phyloP scores from a whole-genome alignment of 2,888 invertebrate genomes.

The Apodemia hepburni region DNA sequence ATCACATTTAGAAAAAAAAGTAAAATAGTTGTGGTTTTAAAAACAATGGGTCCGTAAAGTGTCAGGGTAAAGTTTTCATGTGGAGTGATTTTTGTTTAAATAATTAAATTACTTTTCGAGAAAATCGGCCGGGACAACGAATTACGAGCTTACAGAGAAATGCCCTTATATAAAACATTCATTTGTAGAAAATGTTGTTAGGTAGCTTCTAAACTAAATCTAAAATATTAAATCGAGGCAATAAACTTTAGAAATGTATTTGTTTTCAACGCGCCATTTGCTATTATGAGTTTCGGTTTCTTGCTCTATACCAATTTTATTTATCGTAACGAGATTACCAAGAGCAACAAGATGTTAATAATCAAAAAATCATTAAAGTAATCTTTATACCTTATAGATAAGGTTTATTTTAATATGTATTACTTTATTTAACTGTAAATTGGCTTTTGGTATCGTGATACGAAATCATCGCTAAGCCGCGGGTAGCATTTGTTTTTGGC shows the following conservation, averaged over 20 bases:
- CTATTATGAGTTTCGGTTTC: conserved; percentile 52
- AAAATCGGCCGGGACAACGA: too few relatives aligned
- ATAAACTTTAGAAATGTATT: conserved; percentile 57
- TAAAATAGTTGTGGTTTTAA: too few relatives aligned
- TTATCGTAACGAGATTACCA: conserved; percentile 42
- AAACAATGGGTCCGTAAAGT: too few relatives aligned
- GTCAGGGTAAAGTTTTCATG: too few relatives aligned
- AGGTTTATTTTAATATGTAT: neutral
- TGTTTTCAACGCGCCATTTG: conserved; percentile 59
- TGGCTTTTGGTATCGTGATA: conserved; percentile 30
- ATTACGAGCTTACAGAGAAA: too few relatives aligned
- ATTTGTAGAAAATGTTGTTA: too few relatives aligned
- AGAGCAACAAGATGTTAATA: neutral
- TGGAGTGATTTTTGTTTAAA: too few relatives aligned
- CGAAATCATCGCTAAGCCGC: conserved; percentile 47
- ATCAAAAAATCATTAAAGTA: conserved; percentile 2
- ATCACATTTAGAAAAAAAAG: too few relatives aligned
- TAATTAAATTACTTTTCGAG: too few relatives aligned
- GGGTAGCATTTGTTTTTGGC: conserved; percentile 51
- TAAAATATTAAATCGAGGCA: conserved; percentile 17
- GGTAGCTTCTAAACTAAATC: neutral
- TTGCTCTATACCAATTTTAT: conserved; percentile 44
- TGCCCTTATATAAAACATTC: too few relatives aligned
- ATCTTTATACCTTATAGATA: conserved; percentile 7
- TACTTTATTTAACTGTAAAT: neutral